phyloP scores from a whole-genome alignment of 2,113 vertebrate genomes.

The Callospermophilus lateralis region DNA sequence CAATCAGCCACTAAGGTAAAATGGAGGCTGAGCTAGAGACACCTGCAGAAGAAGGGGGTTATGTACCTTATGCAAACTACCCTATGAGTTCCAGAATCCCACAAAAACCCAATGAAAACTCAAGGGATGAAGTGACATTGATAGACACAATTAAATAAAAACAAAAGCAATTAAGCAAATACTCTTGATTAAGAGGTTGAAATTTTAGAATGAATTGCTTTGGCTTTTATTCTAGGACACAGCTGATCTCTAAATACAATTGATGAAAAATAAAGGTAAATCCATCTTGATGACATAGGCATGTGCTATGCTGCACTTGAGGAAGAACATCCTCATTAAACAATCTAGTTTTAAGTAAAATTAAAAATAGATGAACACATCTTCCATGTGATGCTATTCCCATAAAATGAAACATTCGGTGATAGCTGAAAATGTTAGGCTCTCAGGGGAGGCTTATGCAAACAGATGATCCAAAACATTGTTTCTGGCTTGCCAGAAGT shows the following conservation, averaged over 20 bases:
- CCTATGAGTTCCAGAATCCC: background rate
- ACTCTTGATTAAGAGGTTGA: background rate
- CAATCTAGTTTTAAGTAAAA: background rate
- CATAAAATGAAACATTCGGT: background rate
- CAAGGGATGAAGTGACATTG: too few relatives aligned
- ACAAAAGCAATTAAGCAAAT: background rate
- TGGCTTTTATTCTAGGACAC: background rate
- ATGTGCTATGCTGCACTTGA: fast-evolving
- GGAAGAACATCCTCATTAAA: background rate
- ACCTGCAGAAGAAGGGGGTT: background rate
- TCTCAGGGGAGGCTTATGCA: background rate
- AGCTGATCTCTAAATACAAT: background rate
- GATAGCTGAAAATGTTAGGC: background rate
- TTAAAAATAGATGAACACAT: background rate
- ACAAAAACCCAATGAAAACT: background rate
- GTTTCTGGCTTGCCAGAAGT: conserved; percentile 12
- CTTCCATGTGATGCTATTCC: background rate
- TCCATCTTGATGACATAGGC: background rate
- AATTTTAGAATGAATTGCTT: background rate
- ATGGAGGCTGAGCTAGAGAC: background rate
- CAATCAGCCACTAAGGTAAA: background rate
- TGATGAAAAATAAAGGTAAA: background rate
- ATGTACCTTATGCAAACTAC: background rate
- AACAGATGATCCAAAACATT: background rate
- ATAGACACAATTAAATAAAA: background rate